Evolutionary conservation across 2,888 invertebrate genomes (phyloP), one percentile per base, ranked within the genome.

Genomic region (Limenitis camilla): DNA sequence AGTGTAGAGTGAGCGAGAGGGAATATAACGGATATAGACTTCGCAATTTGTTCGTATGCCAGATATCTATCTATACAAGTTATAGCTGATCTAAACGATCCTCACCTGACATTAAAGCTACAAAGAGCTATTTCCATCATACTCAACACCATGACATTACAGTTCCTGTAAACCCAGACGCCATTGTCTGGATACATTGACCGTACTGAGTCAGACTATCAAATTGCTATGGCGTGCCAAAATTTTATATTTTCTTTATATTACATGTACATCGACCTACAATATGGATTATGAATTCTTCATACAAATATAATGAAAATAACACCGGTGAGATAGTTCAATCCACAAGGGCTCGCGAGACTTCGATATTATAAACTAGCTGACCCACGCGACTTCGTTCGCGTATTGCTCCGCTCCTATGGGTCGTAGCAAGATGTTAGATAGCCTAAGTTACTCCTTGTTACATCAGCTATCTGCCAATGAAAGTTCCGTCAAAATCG

Each of bases 221-320:
- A 61, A 49, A 40, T 49, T 75, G 67, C 63, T 72, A 79, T 78
- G 78, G 79, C 72, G 78, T 61, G 65, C 62, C 49, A 60, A 56
- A 62, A 61, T 60, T 58, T 19, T 19, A 59, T 61, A 54, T 59
- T 44, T 53, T 43, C 61, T 63, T 54, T 64, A 63, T 77, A 77
- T 76, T 75, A 77, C 76, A 71, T 71, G 19, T 76, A 70, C 71
- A 71, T 63, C 60, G 62, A 50, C 44, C 40, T 29, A 8, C 2
- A 38, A 11, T 30, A 19, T 19, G 19, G 3, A 19, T 19, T n/a
- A n/a, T n/a, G n/a, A 3, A 1, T 3, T 19, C 3, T 19, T 19
- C 19, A 19, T 19, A 19, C 3, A 11, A 41, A 41, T 40, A 27
- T 27, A 39, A 39, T 40, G 6, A 5, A 6, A 5, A 40, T 5